phyloP scores from a whole-genome alignment of 2,888 invertebrate species.

The Cecidostiba fungosa region DNA sequence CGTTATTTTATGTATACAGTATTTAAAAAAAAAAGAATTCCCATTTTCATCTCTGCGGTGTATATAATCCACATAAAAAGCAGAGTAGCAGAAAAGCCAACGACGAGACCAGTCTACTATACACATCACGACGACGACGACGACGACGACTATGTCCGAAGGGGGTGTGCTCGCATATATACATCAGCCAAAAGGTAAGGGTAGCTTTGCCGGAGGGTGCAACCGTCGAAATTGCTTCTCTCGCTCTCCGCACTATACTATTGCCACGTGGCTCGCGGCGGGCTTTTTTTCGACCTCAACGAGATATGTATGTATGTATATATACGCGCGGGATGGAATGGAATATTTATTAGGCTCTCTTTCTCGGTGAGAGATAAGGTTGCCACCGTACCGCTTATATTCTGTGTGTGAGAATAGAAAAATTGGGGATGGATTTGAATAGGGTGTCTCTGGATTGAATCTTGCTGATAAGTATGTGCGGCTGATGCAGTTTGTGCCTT shows the following conservation, averaged over 20 bases:
- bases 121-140: neutral
- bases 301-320: neutral
- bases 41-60: conserved; percentile 19
- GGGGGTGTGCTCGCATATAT: conserved; percentile 2
- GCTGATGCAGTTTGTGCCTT: neutral
- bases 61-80: conserved; percentile 10
- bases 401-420: conserved; percentile 22
- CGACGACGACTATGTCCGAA: conserved; percentile 14
- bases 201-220: conserved; percentile 21
- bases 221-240: conserved; percentile 49
- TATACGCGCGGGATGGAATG: conserved; percentile 15
- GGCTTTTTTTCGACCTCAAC: conserved; percentile 50
- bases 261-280: conserved; percentile 48
- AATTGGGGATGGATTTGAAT: neutral
- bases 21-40: neutral
- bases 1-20: too few relatives aligned
- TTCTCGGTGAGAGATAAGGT: conserved; percentile 9
- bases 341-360: conserved; percentile 56
- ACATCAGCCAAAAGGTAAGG: neutral
- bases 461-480: neutral
- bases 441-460: neutral
- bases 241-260: neutral
- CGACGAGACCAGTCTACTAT: neutral
- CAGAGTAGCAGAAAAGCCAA: conserved; percentile 45
- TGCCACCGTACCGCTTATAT: neutral